Evolutionary conservation across 1,140 invertebrate genomes (phyloP).

Genomic region (Reticulitermes speratus): DNA sequence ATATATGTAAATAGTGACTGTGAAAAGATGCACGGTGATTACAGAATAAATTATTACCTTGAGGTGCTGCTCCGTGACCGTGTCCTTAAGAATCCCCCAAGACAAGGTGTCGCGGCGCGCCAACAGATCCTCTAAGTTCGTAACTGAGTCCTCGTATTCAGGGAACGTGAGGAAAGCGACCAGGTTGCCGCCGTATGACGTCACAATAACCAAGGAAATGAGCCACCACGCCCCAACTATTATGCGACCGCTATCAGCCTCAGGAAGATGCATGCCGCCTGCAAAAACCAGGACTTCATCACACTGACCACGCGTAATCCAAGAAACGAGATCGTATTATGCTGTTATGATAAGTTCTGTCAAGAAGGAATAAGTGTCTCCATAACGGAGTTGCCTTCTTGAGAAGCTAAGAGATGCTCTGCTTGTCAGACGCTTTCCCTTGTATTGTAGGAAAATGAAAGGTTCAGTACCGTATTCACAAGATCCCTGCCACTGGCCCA

Average conservation of each 20-base stretch:
- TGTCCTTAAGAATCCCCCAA: slow-evolving; percentile 74
- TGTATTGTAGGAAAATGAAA: too few species aligned
- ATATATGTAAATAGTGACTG: too few species aligned
- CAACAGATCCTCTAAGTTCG: slow-evolving; percentile 70
- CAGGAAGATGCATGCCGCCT: slow-evolving; percentile 83
- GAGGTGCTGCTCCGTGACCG: slow-evolving; percentile 70
- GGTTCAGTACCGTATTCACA: too few species aligned
- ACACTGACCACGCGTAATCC: neutral
- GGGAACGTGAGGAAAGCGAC: slow-evolving; percentile 93
- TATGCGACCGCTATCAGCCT: slow-evolving; percentile 82
- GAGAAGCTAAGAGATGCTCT: too few species aligned
- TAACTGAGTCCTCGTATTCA: slow-evolving; percentile 74
- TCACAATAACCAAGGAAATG: slow-evolving; percentile 84
- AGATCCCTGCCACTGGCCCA: too few species aligned
- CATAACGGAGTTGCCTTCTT: too few species aligned
- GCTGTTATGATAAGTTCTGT: neutral
- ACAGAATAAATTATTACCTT: slow-evolving; percentile 49
- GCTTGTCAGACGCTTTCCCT: too few species aligned
- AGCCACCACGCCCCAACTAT: slow-evolving; percentile 92
- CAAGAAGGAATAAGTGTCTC: too few species aligned
- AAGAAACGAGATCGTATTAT: neutral
- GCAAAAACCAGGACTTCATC: slow-evolving; percentile 30
- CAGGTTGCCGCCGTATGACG: slow-evolving; percentile 89
- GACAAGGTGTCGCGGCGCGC: slow-evolving; percentile 56
- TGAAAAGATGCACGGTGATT: too few species aligned